phyloP scores from a whole-genome alignment of 2,113 vertebrate species.

The Haplochromis vanheusdeni region DNA sequence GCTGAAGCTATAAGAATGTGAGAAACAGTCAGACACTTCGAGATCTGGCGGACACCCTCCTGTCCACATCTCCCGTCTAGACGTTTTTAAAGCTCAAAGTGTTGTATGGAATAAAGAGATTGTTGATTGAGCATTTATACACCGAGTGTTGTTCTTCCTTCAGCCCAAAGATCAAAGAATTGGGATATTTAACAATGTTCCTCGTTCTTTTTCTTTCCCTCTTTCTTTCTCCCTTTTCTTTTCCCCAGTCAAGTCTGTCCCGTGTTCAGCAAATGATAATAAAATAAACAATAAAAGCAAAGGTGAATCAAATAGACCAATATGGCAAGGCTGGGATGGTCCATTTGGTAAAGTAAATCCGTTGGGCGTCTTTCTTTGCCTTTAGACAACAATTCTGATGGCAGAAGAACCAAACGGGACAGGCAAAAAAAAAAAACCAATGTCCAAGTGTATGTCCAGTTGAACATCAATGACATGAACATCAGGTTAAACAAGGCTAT shows the following conservation, averaged over 20 bases:
- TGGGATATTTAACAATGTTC: not conserved
- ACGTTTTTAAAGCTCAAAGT: not conserved
- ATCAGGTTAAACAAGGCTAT: not conserved
- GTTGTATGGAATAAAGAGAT: not conserved
- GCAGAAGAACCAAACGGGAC: not conserved
- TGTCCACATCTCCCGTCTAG: not conserved
- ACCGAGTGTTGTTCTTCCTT: no score
- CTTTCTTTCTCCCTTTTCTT: not conserved
- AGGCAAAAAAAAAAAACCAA: rapidly evolving
- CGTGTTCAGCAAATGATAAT: not conserved
- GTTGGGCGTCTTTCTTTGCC: not conserved
- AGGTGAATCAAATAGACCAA: not conserved
- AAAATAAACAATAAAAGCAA: not conserved
- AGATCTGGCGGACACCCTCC: not conserved
- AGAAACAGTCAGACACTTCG: not conserved
- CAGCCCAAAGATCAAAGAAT: no score
- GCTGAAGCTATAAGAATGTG: not conserved
- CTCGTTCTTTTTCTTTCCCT: not conserved
- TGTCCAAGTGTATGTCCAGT: not conserved
- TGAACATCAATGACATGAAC: not conserved
- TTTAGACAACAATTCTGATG: not conserved
- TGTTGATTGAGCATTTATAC: no score
- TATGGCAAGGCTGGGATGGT: not conserved
- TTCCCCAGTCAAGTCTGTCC: not conserved
- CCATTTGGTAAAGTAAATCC: not conserved